Base-by-base conservation (phyloP, 2,888 invertebrate genomes). In the Clusia tigrina region DNA sequence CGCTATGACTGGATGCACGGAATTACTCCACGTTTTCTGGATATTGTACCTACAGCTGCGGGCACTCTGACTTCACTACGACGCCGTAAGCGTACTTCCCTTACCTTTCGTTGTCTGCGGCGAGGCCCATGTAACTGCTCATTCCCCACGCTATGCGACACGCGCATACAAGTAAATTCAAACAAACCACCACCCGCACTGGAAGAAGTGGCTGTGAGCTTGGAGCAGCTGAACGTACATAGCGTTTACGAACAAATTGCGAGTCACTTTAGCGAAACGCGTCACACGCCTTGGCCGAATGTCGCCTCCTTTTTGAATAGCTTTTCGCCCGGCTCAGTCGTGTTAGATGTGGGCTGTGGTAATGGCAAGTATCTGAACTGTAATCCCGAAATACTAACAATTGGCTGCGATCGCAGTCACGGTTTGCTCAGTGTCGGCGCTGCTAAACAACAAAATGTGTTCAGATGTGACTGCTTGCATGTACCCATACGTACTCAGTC, bases 281-380 rank as follows among this genome's bases (percentile, higher is more conserved):
- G 99, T 15, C 95, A 96, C 82, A 93, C 91, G 74, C 92, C 94
- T 18, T 99, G 99, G 99, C 97, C 96, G 0, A 89, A 89, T 69
- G 96, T 99, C 1, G 85, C 89, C 1, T 85, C 90, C 69, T 99
- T 98, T 84, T 84, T 96, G 25, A 82, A 87, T 17, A 85, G 84
- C 3, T 88, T 95, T 67, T 81, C 88, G 0, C 63, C 81, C 0
- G 93, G 92, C 0, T 88, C 92, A 1, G 79, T 96, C 10, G 79
- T 98, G 15, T 79, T 96, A 2, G 99, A 99, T 84, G 89, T 98
- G 38, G 99, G 99, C 5, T 97, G 98, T 83, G 99, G 99, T 10
- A 99, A 99, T 86, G 99, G 98, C 46, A 99, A 99, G 87, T 98
- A 99, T 83, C 87, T 99, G 1, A 67, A 67, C 15, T 73, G 75